These are phyloP conservation scores for Cairina moschata DNA, from an alignment of 2,113 vertebrate species.

Conservation along the genomic window DNA sequence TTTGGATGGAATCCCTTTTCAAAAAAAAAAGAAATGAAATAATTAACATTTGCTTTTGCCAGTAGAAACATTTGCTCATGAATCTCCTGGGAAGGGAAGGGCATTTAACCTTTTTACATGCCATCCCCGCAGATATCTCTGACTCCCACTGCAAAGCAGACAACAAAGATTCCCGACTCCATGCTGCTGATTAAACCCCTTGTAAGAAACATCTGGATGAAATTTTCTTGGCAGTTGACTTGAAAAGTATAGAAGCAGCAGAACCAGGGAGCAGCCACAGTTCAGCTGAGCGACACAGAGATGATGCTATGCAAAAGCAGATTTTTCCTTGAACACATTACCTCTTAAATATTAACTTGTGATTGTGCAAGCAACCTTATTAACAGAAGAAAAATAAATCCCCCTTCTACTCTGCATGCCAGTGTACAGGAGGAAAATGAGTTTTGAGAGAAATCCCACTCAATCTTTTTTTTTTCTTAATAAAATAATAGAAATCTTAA, in stretches of 20 bases:
- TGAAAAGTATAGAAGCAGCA: constrained; percentile 43
- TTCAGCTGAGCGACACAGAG: constrained; percentile 41
- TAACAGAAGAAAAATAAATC: constrained; percentile 7
- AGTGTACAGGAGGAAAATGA: background rate
- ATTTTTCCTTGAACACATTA: constrained; percentile 26
- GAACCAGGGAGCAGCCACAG: constrained; percentile 47
- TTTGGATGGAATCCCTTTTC: constrained; percentile 1
- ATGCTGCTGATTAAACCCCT: background rate
- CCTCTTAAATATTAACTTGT: constrained; percentile 7
- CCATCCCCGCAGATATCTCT: background rate
- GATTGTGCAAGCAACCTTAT: background rate
- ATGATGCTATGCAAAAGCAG: constrained; percentile 29
- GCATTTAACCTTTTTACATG: constrained; percentile 42
- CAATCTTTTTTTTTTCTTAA: background rate
- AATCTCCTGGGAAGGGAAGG: constrained; percentile 32
- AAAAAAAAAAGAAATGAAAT: constrained; percentile 35
- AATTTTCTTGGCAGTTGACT: constrained; percentile 54
- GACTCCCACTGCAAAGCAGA: background rate
- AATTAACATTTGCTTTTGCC: constrained; percentile 44
- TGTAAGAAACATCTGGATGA: constrained; percentile 55
- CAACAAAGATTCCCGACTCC: constrained; percentile 31
- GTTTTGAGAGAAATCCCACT: background rate
- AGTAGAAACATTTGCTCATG: constrained; percentile 39
- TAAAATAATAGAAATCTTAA: background rate
- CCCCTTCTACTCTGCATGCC: background rate